Evolutionary conservation across 2,797 vertebrate genomes (phyloP).

Genomic region (Carapus acus): DNA sequence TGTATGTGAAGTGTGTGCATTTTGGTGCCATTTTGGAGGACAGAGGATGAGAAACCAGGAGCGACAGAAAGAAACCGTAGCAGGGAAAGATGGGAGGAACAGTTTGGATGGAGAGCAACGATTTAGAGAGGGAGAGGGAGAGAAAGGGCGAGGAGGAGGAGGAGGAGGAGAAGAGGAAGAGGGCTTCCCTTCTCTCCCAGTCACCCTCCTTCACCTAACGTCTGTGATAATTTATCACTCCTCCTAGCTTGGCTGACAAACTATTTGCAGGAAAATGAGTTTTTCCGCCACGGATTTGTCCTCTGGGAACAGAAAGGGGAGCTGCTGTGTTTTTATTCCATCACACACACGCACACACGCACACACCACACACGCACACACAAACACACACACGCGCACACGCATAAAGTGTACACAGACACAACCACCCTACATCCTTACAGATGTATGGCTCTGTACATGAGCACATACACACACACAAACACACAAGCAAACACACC

Average conservation of each 20-base stretch:
- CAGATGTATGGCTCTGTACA: conserved; percentile 41
- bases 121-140: conserved; percentile 20
- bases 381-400: conserved; percentile 39
- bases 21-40: conserved; percentile 24
- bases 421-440: conserved; percentile 23
- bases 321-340: conserved; percentile 79
- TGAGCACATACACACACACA: conserved; percentile 22
- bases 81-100: conserved; percentile 10
- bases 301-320: conserved; percentile 85
- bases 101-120: conserved; percentile 21
- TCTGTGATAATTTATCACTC: conserved; percentile 91
- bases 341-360: conserved; percentile 53
- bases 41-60: conserved; percentile 32
- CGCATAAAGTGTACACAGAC: conserved; percentile 42
- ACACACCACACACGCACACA: conserved; percentile 36
- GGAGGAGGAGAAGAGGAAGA: conserved; percentile 51
- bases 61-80: conserved; percentile 38
- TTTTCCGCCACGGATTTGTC: conserved; percentile 89
- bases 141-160: conserved; percentile 21
- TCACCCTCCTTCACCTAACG: conserved; percentile 74
- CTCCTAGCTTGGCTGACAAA: conserved; percentile 92
- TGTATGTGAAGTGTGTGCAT: conserved; percentile 17
- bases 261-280: conserved; percentile 97
- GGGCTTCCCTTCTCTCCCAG: conserved; percentile 60
- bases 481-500: conserved; percentile 30